phyloP scores from a whole-genome alignment of 2,797 vertebrate genomes.

The Lindbergichthys nudifrons region DNA sequence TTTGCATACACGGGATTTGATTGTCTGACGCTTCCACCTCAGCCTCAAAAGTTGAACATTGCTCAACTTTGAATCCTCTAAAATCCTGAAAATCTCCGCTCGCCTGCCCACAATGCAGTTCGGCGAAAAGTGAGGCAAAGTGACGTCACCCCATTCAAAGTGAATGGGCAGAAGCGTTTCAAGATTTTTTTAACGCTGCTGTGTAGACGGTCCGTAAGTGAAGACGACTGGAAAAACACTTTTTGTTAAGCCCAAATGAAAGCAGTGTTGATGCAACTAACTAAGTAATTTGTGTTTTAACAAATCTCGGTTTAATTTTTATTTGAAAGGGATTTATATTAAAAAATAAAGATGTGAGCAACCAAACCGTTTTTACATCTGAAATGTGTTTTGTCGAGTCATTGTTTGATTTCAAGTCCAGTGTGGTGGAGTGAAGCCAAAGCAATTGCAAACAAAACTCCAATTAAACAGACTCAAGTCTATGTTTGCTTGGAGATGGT shows the following conservation, averaged over 20 bases:
- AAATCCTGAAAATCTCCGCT: no score
- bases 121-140: no score
- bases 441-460: constrained; percentile 1
- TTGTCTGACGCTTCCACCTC: no score
- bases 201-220: no score
- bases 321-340: no score
- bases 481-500: constrained; percentile 30
- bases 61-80: no score
- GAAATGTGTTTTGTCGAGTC: neutral
- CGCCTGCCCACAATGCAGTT: no score
- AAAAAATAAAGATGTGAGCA: neutral
- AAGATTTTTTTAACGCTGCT: no score
- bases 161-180: no score
- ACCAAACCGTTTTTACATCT: neutral
- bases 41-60: no score
- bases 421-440: constrained; percentile 6
- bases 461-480: neutral
- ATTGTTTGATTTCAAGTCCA: constrained; percentile 9
- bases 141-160: no score
- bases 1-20: no score
- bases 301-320: constrained; percentile 1
- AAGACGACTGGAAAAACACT: constrained; percentile 4
- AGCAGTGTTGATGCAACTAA: constrained; percentile 12
- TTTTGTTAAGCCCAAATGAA: constrained; percentile 9
- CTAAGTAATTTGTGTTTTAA: neutral